phyloP scores from a whole-genome alignment of 2,797 vertebrate genomes.

The Zenarchopterus dispar region DNA sequence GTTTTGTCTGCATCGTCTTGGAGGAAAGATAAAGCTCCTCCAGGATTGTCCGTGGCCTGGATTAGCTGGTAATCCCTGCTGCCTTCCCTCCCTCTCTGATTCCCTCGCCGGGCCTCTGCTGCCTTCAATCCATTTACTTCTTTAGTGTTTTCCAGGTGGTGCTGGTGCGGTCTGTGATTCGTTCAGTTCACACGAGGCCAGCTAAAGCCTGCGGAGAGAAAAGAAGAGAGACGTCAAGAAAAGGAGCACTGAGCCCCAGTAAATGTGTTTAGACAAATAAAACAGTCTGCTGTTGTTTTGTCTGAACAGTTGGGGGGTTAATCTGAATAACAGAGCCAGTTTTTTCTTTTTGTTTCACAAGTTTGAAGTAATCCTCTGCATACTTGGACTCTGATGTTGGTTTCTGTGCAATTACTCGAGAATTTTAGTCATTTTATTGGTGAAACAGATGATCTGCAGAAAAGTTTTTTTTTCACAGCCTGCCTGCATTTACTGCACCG shows the following conservation, averaged over 20 bases:
- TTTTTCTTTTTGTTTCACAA: background rate
- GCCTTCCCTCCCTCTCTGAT: conserved; percentile 59
- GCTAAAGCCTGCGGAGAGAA: conserved; percentile 46
- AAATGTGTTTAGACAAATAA: conserved; percentile 29
- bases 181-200: conserved; percentile 59
- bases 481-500: background rate
- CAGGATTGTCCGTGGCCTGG: conserved; percentile 66
- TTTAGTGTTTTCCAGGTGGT: conserved; percentile 43
- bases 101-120: conserved; percentile 66
- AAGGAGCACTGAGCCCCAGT: conserved; percentile 18
- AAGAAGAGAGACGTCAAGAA: conserved; percentile 34
- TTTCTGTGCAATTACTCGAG: background rate
- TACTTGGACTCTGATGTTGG: conserved; percentile 1
- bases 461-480: background rate
- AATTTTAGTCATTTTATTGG: background rate
- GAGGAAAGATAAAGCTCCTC: conserved; percentile 50
- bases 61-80: conserved; percentile 77
- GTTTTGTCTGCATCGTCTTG: conserved; percentile 57
- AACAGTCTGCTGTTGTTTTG: conserved; percentile 23
- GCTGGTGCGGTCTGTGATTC: conserved; percentile 39
- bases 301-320: conserved; percentile 3
- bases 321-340: conserved; percentile 11
- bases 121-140: conserved; percentile 76
- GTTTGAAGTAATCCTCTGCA: conserved; percentile 8
- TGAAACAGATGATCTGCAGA: background rate